Conservation (phyloP, 2,113 vertebrate species). For the Cyanistes caeruleus region DNA sequence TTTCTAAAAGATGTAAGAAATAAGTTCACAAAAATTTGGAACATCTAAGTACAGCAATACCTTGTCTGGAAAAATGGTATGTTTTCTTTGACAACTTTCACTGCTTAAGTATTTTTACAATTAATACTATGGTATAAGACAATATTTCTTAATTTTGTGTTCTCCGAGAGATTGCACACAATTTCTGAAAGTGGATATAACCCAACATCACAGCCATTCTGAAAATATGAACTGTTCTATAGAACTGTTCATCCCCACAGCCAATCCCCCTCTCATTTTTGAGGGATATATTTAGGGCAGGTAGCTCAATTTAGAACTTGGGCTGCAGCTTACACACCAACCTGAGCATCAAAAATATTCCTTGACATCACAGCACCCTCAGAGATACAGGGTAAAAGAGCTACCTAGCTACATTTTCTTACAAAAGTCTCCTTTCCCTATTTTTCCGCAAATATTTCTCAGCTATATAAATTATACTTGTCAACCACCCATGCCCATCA, state of each 20-base stretch:
- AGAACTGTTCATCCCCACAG: not conserved
- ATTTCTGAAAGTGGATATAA: not conserved
- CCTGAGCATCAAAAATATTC: not conserved
- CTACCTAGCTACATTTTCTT: not conserved
- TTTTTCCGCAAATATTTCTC: not conserved
- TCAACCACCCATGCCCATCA: not conserved
- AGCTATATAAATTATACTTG: not conserved
- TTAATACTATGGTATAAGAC: not conserved
- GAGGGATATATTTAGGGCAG: not conserved
- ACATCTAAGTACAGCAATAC: not conserved
- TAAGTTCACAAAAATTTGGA: not conserved
- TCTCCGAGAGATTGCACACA: not conserved
- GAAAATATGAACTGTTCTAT: not conserved
- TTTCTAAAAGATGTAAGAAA: not conserved
- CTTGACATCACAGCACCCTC: not conserved
- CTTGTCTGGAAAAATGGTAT: not conserved
- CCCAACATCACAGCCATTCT: not conserved
- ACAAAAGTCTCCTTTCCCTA: not conserved
- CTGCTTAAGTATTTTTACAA: not conserved
- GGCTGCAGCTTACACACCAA: not conserved
- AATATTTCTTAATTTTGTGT: not conserved
- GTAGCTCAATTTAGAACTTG: not conserved
- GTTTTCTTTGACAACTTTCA: not conserved
- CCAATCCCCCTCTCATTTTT: not conserved
- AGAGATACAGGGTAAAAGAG: not conserved